A percentile compares a stretch with the other conserved stretches of the same genome.
Conservation (phyloP, 2,797 vertebrate genomes). For the Acanthurus leucopareius region DNA sequence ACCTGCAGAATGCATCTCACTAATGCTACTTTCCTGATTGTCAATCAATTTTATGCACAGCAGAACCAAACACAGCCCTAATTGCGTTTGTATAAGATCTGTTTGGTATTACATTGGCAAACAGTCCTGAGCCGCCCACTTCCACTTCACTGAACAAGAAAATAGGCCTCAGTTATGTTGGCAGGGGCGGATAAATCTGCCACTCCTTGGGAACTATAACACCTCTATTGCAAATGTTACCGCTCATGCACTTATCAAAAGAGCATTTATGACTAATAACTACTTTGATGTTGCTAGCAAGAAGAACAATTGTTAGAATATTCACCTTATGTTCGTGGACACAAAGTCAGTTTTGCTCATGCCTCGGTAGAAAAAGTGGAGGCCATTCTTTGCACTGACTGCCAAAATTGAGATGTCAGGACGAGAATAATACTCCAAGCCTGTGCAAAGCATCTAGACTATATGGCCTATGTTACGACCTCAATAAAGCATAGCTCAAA, state of each 20-base stretch:
- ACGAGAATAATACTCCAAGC: conserved; percentile 32
- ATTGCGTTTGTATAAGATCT: conserved; percentile 77
- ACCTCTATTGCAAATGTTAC: conserved; percentile 67
- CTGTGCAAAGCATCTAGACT: background rate
- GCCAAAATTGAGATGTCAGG: conserved; percentile 48
- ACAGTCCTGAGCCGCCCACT: conserved; percentile 72
- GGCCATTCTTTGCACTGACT: background rate
- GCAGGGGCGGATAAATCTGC: conserved; percentile 75
- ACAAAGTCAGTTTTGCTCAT: conserved; percentile 24
- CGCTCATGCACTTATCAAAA: conserved; percentile 67
- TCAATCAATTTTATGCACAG: conserved; percentile 71
- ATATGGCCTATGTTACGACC: conserved; percentile 29
- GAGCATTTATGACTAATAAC: conserved; percentile 66
- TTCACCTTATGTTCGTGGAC: conserved; percentile 43
- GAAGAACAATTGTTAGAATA: conserved; percentile 48
- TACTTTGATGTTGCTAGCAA: conserved; percentile 66
- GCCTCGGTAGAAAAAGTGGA: background rate
- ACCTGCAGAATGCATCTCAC: conserved; percentile 51
- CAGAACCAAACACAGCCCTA: conserved; percentile 70
- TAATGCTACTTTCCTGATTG: conserved; percentile 52
- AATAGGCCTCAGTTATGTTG: conserved; percentile 70
- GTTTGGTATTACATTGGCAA: conserved; percentile 75
- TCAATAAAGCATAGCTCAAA: conserved; percentile 54
- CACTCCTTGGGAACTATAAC: conserved; percentile 70
- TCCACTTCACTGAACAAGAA: conserved; percentile 79